A percentile compares a stretch with the other conserved stretches of the same genome.
phyloP scores from a whole-genome alignment of 2,113 vertebrate genomes.

The Polypterus bichir region DNA sequence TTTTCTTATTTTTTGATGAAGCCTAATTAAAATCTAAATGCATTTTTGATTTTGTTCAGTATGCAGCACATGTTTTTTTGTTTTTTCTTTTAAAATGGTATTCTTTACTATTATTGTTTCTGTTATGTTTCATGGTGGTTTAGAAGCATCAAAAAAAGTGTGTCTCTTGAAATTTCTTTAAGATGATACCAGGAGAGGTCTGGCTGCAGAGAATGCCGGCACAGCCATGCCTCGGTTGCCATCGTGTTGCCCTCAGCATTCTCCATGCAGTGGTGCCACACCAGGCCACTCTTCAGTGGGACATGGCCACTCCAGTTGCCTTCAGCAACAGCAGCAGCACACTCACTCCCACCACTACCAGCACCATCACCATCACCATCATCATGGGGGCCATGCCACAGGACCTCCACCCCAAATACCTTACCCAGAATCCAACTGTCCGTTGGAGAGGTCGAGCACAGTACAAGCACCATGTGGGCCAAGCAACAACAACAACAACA shows the following conservation, averaged over 20 bases:
- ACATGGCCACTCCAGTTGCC: constrained; percentile 76
- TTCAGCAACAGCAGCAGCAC: constrained; percentile 67
- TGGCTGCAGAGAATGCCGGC: constrained; percentile 57
- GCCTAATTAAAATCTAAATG: too few relatives aligned
- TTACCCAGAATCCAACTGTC: constrained; percentile 74
- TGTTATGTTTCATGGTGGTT: too few relatives aligned
- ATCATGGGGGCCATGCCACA: constrained; percentile 62
- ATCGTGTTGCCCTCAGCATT: constrained; percentile 94
- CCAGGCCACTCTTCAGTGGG: constrained; percentile 69
- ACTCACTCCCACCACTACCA: constrained; percentile 62
- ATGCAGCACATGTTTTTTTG: neutral
- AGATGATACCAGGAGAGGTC: constrained; percentile 72
- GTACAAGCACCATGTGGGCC: constrained; percentile 68
- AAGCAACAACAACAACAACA: constrained; percentile 44
- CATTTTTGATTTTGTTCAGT: too few relatives aligned
- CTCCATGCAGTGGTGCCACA: constrained; percentile 78
- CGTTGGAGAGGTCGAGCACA: constrained; percentile 73
- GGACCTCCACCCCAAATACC: constrained; percentile 58
- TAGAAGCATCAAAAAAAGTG: neutral
- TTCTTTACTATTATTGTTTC: too few relatives aligned
- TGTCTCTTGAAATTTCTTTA: constrained; percentile 7
- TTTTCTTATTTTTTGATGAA: too few relatives aligned
- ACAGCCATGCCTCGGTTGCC: constrained; percentile 86
- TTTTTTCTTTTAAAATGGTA: neutral
- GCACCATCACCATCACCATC: constrained; percentile 62